A percentile compares a stretch with the other conserved stretches of the same genome.
Conservation (phyloP, 2,797 vertebrate genomes). For the Lithobates pipiens region DNA sequence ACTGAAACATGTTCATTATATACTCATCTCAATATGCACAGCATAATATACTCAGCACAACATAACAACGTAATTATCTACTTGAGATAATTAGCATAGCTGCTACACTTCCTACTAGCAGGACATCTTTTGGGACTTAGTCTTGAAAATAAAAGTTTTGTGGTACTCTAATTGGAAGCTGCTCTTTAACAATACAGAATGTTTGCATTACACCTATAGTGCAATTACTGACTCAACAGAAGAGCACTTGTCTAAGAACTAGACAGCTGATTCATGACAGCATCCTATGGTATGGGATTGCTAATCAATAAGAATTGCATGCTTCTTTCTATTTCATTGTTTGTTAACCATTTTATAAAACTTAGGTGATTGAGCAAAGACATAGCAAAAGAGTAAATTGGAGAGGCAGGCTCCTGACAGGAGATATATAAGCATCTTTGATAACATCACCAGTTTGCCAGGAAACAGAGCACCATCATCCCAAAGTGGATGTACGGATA, state of each 20-base stretch:
- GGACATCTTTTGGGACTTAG: not conserved
- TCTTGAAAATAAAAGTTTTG: not conserved
- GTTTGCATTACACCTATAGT: not conserved
- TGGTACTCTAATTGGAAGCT: not conserved
- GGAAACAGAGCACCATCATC: too few relatives aligned
- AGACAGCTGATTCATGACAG: not conserved
- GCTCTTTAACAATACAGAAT: not conserved
- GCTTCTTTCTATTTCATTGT: too few relatives aligned
- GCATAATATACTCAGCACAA: not conserved
- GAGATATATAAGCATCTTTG: not conserved
- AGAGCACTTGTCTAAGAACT: not conserved
- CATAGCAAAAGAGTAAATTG: not conserved
- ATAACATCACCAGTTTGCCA: not conserved
- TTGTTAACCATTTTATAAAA: too few relatives aligned
- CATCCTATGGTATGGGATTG: not conserved
- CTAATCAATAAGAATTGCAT: not conserved
- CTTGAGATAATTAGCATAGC: conserved; percentile 5
- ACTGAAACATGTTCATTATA: not conserved
- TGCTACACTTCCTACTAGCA: not conserved
- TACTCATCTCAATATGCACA: not conserved
- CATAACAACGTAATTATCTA: not conserved
- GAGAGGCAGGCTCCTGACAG: not conserved
- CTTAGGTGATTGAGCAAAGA: too few relatives aligned
- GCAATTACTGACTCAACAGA: not conserved
- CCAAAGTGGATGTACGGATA: not conserved